Evolutionary conservation across 2,888 invertebrate genomes (phyloP).

Genomic region (Caenorhabditis wallacei): DNA sequence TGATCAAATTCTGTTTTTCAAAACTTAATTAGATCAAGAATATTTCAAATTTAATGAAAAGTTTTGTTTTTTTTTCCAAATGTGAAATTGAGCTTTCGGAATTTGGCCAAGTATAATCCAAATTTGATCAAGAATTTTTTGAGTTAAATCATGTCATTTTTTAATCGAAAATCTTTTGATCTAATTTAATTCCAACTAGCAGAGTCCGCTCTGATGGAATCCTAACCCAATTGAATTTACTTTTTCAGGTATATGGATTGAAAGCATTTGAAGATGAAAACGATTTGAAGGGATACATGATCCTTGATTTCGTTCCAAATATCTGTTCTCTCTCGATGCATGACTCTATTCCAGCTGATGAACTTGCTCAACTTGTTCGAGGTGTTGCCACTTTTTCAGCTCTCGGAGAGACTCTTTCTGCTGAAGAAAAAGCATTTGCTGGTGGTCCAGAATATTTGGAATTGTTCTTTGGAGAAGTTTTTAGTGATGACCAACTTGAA

Average conservation of each 20-base stretch:
- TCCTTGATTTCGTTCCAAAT: constrained; percentile 32
- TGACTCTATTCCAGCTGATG: constrained; percentile 34
- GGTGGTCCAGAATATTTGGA: constrained; percentile 34
- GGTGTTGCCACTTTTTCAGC: constrained; percentile 45
- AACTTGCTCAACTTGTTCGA: constrained; percentile 10
- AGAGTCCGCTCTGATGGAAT: too few species aligned
- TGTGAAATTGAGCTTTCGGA: too few species aligned
- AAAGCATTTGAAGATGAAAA: constrained; percentile 28
- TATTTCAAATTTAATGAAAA: too few species aligned
- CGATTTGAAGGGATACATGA: constrained; percentile 44
- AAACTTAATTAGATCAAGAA: too few species aligned
- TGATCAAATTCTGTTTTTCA: too few species aligned
- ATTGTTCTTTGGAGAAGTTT: constrained; percentile 21
- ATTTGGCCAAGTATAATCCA: too few species aligned
- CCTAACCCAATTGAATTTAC: too few species aligned
- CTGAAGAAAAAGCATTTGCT: constrained; percentile 26
- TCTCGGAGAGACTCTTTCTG: constrained; percentile 12
- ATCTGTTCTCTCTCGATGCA: constrained; percentile 16
- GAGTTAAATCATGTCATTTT: too few species aligned
- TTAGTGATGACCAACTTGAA: neutral
- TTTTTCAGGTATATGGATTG: constrained; percentile 30
- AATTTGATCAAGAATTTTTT: too few species aligned
- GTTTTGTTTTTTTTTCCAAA: too few species aligned
- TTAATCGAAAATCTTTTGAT: too few species aligned
- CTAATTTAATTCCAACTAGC: too few species aligned